Evolutionary conservation across 1,140 invertebrate genomes (phyloP).

Genomic region (Archegozetes longisetosus): DNA sequence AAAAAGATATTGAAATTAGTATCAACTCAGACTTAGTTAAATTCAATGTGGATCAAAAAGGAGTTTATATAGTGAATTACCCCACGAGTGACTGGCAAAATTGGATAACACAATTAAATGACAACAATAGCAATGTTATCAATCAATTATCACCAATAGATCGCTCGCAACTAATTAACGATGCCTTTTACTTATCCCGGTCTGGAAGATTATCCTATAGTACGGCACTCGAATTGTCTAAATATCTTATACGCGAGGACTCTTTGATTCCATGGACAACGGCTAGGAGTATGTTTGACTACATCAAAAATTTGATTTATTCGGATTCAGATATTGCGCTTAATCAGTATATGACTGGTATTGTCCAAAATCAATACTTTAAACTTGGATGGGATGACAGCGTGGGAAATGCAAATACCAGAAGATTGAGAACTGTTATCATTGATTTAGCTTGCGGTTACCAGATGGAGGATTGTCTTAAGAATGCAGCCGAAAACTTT

Average conservation of each 20-base stretch:
- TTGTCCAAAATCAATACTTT: not conserved
- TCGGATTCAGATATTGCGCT: not conserved
- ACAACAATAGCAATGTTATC: not conserved
- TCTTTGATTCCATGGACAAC: not conserved
- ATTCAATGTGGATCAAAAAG: constrained; percentile 35
- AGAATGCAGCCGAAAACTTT: not conserved
- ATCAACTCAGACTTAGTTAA: constrained; percentile 33
- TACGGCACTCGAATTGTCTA: constrained; percentile 21
- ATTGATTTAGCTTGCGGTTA: not conserved
- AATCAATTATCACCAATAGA: constrained; percentile 11
- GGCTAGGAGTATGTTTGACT: not conserved
- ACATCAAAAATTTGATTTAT: not conserved
- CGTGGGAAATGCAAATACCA: not conserved
- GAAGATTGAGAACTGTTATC: not conserved
- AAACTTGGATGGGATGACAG: not conserved
- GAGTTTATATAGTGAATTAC: constrained; percentile 59
- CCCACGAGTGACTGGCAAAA: constrained; percentile 26
- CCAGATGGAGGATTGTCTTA: not conserved
- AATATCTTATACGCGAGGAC: constrained; percentile 1
- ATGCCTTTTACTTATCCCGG: constrained; percentile 30
- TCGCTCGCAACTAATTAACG: constrained; percentile 28
- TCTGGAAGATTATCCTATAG: constrained; percentile 22
- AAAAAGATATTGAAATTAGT: not conserved
- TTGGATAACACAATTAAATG: not conserved
- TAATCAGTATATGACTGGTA: not conserved